Conservation (phyloP, 2,888 invertebrate species). For the Smittia sp. region DNA sequence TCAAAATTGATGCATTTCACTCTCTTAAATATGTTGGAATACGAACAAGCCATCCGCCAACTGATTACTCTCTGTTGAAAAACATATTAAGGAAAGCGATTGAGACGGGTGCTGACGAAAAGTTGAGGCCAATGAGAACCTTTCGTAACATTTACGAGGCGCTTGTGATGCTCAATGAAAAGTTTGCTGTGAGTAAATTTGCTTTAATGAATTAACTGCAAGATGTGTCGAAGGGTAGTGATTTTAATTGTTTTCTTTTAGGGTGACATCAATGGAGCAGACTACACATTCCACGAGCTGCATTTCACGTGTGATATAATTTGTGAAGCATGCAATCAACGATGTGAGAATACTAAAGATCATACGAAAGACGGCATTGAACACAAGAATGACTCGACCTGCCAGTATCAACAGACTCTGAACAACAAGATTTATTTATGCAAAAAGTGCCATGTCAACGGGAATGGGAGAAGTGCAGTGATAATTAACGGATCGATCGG, state of each 20-base stretch:
- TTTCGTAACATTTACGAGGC: constrained; percentile 30
- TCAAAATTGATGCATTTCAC: constrained; percentile 69
- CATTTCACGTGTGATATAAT: constrained; percentile 71
- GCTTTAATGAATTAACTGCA: too few relatives aligned
- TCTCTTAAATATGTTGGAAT: constrained; percentile 68
- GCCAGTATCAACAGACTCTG: constrained; percentile 68
- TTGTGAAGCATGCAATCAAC: constrained; percentile 66
- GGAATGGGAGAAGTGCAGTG: constrained; percentile 52
- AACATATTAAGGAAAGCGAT: constrained; percentile 62
- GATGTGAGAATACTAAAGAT: constrained; percentile 66
- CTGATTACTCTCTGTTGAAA: constrained; percentile 62
- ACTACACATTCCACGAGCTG: constrained; percentile 69
- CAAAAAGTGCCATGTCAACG: constrained; percentile 62
- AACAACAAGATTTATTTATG: constrained; percentile 68
- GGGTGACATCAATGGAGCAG: constrained; percentile 60
- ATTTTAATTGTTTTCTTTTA: too few relatives aligned
- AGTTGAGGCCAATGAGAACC: neutral
- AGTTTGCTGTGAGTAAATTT: too few relatives aligned
- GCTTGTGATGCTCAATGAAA: constrained; percentile 60
- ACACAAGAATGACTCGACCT: constrained; percentile 56
- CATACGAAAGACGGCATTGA: constrained; percentile 62
- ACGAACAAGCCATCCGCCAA: constrained; percentile 56
- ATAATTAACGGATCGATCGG: constrained; percentile 47
- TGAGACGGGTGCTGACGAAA: constrained; percentile 55
- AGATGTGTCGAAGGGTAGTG: too few relatives aligned